phyloP scores from a whole-genome alignment of 2,888 invertebrate genomes.

The Eupithecia abbreviata region DNA sequence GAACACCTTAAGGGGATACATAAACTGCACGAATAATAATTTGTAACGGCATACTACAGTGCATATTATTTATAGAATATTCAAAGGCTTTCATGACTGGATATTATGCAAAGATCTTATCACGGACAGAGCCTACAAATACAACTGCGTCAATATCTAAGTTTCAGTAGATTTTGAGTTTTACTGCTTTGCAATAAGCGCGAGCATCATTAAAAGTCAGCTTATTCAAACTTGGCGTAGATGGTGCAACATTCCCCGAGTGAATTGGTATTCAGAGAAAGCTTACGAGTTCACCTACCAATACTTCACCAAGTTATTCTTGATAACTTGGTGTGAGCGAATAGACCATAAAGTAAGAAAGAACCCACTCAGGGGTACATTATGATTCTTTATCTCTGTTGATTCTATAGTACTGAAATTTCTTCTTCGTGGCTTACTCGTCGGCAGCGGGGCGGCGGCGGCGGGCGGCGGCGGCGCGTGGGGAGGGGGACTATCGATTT shows the following conservation, averaged over 20 bases:
- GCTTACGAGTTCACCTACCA: neutral
- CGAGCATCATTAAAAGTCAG: slow-evolving; percentile 4
- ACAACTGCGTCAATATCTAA: neutral
- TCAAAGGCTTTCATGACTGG: slow-evolving; percentile 15
- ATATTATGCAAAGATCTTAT: slow-evolving; percentile 22
- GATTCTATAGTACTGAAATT: neutral
- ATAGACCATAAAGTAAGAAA: neutral
- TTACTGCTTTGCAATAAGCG: slow-evolving; percentile 28
- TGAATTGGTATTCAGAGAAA: slow-evolving; percentile 47
- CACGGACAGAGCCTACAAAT: neutral
- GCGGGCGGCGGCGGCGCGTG: slow-evolving; percentile 36
- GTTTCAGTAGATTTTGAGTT: slow-evolving; percentile 19
- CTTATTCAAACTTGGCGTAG: slow-evolving; percentile 23
- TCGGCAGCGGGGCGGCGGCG: slow-evolving; percentile 45
- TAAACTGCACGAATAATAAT: neutral
- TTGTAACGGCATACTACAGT: neutral
- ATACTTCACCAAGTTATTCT: neutral
- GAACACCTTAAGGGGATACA: neutral
- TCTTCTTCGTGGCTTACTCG: slow-evolving; percentile 53
- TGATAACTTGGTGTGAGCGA: neutral
- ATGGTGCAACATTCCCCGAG: slow-evolving; percentile 55
- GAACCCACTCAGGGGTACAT: neutral
- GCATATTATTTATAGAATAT: neutral
- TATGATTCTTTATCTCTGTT: neutral
- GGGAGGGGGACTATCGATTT: slow-evolving; percentile 70